phyloP scores from a whole-genome alignment of 2,113 vertebrate species.

The Pontoporia blainvillei region DNA sequence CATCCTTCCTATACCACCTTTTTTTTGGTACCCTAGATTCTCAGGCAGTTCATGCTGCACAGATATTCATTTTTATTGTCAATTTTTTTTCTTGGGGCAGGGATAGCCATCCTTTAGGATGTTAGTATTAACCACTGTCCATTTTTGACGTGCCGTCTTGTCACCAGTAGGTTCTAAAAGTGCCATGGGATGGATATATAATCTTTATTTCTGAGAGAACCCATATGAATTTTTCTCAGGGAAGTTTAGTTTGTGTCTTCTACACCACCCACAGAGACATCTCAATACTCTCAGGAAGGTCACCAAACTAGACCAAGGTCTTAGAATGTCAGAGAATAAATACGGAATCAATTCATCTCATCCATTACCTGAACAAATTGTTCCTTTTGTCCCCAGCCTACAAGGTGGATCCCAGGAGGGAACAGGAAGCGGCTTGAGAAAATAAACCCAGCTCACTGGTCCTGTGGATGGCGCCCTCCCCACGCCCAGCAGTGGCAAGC shows the following conservation, averaged over 20 bases:
- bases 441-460: not conserved
- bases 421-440: not conserved
- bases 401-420: not conserved
- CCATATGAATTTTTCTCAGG: not conserved
- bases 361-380: not conserved
- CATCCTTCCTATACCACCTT: accelerated
- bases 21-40: not conserved
- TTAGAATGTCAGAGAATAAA: not conserved
- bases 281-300: not conserved
- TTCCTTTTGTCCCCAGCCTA: not conserved
- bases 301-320: not conserved
- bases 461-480: not conserved
- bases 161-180: not conserved
- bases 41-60: not conserved
- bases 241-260: not conserved
- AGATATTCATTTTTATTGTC: not conserved
- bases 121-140: not conserved
- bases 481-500: accelerated
- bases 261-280: not conserved
- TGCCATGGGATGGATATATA: accelerated
- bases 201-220: not conserved
- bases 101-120: not conserved
- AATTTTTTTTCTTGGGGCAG: not conserved
- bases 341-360: not conserved
- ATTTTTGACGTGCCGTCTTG: not conserved